Evolutionary conservation across 2,797 vertebrate genomes (phyloP).

Genomic region (Molossus alvarezi): DNA sequence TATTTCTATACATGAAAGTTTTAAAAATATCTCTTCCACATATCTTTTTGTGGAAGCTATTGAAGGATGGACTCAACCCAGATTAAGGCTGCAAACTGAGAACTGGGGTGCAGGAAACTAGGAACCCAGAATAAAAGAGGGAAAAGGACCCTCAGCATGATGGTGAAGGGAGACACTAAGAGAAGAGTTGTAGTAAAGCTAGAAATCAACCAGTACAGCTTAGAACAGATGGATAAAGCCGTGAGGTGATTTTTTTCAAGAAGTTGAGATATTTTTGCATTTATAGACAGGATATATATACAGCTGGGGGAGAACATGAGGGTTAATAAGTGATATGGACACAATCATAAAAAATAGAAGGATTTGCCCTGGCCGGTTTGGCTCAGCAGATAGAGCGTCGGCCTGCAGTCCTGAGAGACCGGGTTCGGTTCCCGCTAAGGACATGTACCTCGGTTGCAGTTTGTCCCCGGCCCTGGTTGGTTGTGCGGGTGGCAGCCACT

Average conservation of each 20-base stretch:
- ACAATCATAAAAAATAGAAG: not conserved
- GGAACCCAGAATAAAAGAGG: not conserved
- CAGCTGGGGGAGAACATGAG: not conserved
- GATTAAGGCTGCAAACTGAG: not conserved
- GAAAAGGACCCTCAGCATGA: not conserved
- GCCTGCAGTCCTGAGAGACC: no score
- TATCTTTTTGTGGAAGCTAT: not conserved
- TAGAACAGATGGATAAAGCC: not conserved
- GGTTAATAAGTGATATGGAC: not conserved
- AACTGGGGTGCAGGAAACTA: not conserved
- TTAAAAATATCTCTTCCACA: not conserved
- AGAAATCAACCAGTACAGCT: not conserved
- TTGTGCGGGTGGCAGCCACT: no score
- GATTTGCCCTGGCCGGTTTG: no score
- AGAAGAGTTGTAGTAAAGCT: not conserved
- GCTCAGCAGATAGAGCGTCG: no score
- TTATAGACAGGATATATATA: not conserved
- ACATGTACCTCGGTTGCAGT: no score
- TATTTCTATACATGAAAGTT: not conserved
- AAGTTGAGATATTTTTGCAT: not conserved
- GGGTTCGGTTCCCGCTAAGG: no score
- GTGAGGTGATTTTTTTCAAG: not conserved
- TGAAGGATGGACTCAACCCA: not conserved
- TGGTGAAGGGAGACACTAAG: not conserved
- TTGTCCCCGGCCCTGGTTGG: no score